Evolutionary conservation across 2,888 invertebrate species (phyloP).

Genomic region (Drosophila sordidapex): DNA sequence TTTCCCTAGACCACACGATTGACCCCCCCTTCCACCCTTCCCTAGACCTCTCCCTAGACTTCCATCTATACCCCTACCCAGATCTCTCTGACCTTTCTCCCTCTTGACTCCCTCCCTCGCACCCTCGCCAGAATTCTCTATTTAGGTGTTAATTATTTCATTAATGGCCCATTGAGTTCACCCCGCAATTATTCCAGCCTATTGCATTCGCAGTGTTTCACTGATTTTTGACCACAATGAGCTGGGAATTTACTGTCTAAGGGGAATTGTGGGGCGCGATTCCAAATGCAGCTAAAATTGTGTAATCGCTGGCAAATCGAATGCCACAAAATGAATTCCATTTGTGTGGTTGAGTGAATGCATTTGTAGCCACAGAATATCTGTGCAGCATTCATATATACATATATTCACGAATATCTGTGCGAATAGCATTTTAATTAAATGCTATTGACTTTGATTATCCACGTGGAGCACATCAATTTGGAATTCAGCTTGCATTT

Average conservation of each 20-base stretch:
- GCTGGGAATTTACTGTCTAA: slow-evolving; percentile 2
- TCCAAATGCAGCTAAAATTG: slow-evolving; percentile 51
- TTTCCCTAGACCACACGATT: background rate
- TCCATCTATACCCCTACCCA: too few relatives aligned
- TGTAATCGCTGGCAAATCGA: slow-evolving; percentile 58
- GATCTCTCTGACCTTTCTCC: too few relatives aligned
- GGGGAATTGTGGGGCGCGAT: background rate
- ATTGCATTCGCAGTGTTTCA: slow-evolving; percentile 65
- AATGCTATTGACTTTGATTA: slow-evolving; percentile 28
- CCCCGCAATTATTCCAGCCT: slow-evolving; percentile 70
- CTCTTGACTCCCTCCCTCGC: too few relatives aligned
- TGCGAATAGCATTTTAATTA: slow-evolving; percentile 60
- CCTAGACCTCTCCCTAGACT: too few relatives aligned
- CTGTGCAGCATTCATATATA: slow-evolving; percentile 6
- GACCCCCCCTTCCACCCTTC: background rate
- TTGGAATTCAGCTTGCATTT: background rate
- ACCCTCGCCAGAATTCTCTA: slow-evolving; percentile 4
- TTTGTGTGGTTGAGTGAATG: slow-evolving; percentile 22
- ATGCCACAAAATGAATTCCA: slow-evolving; percentile 50
- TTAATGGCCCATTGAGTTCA: slow-evolving; percentile 64
- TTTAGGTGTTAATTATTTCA: slow-evolving; percentile 74
- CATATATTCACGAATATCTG: slow-evolving; percentile 18
- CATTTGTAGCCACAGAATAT: slow-evolving; percentile 17
- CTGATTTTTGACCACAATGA: slow-evolving; percentile 68
- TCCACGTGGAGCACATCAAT: slow-evolving; percentile 3